Conservation (phyloP, 2,113 vertebrate genomes). For the Falco punctatus region DNA sequence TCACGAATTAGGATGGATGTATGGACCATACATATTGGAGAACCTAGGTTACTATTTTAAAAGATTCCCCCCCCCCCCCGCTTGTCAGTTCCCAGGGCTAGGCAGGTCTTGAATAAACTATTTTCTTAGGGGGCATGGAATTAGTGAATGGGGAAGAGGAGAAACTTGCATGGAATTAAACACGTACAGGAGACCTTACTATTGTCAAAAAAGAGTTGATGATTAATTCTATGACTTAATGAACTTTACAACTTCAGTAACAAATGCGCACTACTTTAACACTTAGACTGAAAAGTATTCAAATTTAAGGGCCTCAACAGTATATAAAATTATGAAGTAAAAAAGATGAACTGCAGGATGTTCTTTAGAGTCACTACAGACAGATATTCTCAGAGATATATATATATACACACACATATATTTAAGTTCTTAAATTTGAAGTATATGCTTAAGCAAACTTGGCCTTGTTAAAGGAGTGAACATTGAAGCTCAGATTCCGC, state of each 20-base stretch:
- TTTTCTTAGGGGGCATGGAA: neutral
- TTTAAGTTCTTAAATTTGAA: constrained; percentile 1
- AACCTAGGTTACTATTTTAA: neutral
- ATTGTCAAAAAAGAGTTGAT: neutral
- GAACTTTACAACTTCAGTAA: neutral
- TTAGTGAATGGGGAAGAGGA: neutral
- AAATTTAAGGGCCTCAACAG: neutral
- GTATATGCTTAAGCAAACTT: constrained; percentile 11
- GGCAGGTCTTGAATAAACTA: neutral
- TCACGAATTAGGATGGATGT: neutral
- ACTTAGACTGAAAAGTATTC: neutral
- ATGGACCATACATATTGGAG: neutral
- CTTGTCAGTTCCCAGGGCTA: neutral
- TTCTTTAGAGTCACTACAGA: neutral
- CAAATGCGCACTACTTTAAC: neutral
- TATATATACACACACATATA: neutral
- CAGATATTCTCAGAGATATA: neutral
- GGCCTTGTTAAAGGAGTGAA: neutral
- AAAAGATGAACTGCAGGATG: neutral
- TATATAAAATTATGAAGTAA: neutral
- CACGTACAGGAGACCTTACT: neutral
- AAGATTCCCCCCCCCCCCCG: neutral
- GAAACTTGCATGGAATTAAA: neutral
- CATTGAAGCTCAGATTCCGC: neutral
- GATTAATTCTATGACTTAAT: neutral